phyloP scores from a whole-genome alignment of 53 echinoderm and acorn worm species.

The Hippasteria phrygiana region DNA sequence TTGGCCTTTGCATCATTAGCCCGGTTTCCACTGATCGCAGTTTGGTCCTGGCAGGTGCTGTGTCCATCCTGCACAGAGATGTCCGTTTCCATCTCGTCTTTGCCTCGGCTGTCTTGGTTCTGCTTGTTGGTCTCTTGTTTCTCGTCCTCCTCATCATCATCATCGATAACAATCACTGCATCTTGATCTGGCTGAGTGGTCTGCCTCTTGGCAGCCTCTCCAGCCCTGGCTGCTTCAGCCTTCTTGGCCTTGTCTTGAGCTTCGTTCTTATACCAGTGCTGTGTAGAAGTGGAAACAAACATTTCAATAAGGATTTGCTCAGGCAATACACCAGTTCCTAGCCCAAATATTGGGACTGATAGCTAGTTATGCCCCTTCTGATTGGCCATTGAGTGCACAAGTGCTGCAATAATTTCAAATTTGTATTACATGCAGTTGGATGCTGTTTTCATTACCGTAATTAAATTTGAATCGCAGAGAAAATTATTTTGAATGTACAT shows the following conservation, averaged over 20 bases:
- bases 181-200: background rate
- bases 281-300: background rate
- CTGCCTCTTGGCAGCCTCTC: background rate
- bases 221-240: background rate
- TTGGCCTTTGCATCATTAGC: background rate
- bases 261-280: conserved; percentile 17
- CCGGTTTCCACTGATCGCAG: background rate
- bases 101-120: background rate
- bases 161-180: conserved; percentile 15
- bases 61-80: background rate
- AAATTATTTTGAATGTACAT: too few species aligned
- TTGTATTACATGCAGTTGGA: too few species aligned
- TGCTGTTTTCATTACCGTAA: too few species aligned
- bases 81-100: background rate
- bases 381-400: too few species aligned
- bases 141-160: background rate
- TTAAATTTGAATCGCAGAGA: too few species aligned
- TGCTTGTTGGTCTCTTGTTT: background rate
- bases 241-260: background rate
- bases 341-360: too few species aligned
- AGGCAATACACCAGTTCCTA: background rate
- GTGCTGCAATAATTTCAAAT: too few species aligned
- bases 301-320: background rate
- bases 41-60: background rate
- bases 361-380: too few species aligned